Conservation (phyloP, 2,113 vertebrate species). For the Antidorcas marsupialis region DNA sequence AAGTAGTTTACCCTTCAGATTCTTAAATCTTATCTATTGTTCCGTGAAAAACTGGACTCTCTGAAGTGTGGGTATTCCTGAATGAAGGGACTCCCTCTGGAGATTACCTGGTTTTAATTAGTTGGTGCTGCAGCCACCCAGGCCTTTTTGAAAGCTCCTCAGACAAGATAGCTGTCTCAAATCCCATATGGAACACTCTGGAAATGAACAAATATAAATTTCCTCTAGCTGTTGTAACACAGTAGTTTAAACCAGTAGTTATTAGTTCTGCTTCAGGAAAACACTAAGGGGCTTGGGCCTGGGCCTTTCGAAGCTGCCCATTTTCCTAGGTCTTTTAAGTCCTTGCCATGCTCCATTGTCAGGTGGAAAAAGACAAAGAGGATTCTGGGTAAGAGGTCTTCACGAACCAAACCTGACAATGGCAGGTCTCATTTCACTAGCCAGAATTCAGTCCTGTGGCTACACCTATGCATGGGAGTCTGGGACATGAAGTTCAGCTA, state of each 20-base stretch:
- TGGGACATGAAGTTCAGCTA: not conserved
- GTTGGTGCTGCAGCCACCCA: not conserved
- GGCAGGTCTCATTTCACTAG: not conserved
- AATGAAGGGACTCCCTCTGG: not conserved
- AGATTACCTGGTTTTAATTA: conserved; percentile 44
- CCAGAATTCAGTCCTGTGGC: not conserved
- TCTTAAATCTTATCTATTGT: conserved; percentile 12
- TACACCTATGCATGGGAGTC: not conserved
- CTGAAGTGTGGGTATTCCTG: not conserved
- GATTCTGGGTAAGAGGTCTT: not conserved
- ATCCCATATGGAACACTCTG: not conserved
- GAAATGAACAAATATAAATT: conserved; percentile 44
- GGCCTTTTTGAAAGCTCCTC: conserved; percentile 39
- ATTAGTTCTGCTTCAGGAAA: not conserved
- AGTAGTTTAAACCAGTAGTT: not conserved
- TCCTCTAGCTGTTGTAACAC: conserved; percentile 1
- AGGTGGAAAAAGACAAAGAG: not conserved
- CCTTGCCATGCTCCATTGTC: not conserved
- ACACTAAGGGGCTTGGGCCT: not conserved
- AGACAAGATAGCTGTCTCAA: conserved; percentile 45
- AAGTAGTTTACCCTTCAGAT: not conserved
- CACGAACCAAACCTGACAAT: not conserved
- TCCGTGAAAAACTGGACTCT: not conserved
- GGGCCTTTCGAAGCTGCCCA: not conserved
- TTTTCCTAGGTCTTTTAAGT: not conserved